Evolutionary conservation across 2,888 invertebrate genomes (phyloP), one percentile per base, ranked within the genome.

Genomic region (Tenthredo mesomela): DNA sequence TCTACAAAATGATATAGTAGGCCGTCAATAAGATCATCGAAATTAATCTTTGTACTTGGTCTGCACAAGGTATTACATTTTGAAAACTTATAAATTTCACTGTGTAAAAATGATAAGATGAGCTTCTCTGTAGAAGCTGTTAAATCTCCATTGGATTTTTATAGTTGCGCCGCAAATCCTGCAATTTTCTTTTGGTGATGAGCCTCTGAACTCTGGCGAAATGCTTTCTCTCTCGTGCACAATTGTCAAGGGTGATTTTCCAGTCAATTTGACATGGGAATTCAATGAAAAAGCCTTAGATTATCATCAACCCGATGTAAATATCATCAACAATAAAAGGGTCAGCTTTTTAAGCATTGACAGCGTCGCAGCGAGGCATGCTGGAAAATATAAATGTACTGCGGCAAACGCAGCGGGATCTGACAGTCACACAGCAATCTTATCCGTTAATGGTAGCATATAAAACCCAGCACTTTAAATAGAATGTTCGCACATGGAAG

Each of bases 221-320:
- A 94, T 95, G 91, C 94, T 95, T 82, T 95, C 95, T 86, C 94
- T 95, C 21, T 94, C 95, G 88, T 96, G 96, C 90, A 94, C 94
- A 58, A 94, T 95, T 88, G 93, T 94, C 87, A 95, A 95, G 89
- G 96, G 96, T 47, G 96, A 96, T 91, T 92, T 92, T 75, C 94
- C 94, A 80, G 94, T 98, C 86, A 95, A 95, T 87, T 96, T 98
- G 85, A 95, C 94, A 82, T 98, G 97, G 97, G 95, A 95, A 90
- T 96, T 96, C 92, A 96, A 97, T 92, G 94, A 95, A 88, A 93
- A 94, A 92, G 94, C 94, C 86, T 93, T 93, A 85, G 88, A 89
- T 86, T 87, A 89, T 82, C 89, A 88, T 86, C 94, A 95, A 89
- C 93, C 95, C 89, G 95, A 96, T 91, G 94, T 95, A 90, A 94